phyloP scores from a whole-genome alignment of 1,140 invertebrate genomes.

The Hyposmocoma kahamanoa region DNA sequence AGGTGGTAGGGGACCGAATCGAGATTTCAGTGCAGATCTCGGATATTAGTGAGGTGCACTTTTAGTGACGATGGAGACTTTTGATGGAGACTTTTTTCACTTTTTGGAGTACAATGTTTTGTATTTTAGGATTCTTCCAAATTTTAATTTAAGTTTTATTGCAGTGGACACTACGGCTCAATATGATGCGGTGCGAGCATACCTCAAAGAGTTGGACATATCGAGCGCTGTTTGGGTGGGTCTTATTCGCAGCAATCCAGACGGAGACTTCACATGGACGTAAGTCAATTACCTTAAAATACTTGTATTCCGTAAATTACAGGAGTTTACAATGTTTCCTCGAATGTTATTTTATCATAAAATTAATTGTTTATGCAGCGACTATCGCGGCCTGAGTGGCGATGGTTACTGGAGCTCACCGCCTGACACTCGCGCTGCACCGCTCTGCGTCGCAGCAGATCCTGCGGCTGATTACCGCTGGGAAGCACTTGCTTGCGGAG shows the following conservation, averaged over 20 bases:
- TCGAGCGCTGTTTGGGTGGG: slow-evolving; percentile 83
- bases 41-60: no score
- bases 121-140: no score
- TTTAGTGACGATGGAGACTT: slow-evolving; percentile 13
- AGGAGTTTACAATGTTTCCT: no score
- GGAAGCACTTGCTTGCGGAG: slow-evolving; percentile 80
- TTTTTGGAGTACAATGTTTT: no score
- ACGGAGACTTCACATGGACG: slow-evolving; percentile 82
- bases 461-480: slow-evolving; percentile 81
- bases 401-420: slow-evolving; percentile 80
- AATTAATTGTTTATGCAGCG: slow-evolving; percentile 47
- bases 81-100: slow-evolving; percentile 7
- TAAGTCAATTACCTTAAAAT: no score
- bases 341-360: no score
- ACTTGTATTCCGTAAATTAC: no score
- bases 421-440: slow-evolving; percentile 56
- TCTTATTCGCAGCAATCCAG: slow-evolving; percentile 78
- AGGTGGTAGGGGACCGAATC: no score
- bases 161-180: slow-evolving; percentile 83
- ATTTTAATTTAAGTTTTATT: slow-evolving; percentile 68
- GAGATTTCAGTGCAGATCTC: no score
- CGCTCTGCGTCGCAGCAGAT: slow-evolving; percentile 80
- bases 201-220: slow-evolving; percentile 83
- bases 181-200: slow-evolving; percentile 82
- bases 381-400: slow-evolving; percentile 75